These are phyloP conservation scores for Buceros bicornis DNA, from an alignment of 2,797 vertebrate genomes.

Conservation along the genomic window DNA sequence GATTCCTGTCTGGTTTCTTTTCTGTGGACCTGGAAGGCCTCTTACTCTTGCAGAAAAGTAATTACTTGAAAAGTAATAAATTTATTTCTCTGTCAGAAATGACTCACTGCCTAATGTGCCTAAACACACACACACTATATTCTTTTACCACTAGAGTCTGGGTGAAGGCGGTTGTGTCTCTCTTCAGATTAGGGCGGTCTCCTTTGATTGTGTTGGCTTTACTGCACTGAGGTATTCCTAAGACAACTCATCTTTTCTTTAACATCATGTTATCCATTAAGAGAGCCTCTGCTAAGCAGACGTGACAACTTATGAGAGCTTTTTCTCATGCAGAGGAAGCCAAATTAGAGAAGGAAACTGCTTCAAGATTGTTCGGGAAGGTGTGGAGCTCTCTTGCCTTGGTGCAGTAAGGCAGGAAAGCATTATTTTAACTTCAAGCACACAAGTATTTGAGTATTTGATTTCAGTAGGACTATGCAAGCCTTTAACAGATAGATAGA, in stretches of 20 bases:
- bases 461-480: not conserved
- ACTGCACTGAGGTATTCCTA: not conserved
- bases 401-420: not conserved
- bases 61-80: not conserved
- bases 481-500: not conserved
- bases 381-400: not conserved
- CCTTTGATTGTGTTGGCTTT: constrained; percentile 25
- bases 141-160: not conserved
- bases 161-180: not conserved
- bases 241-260: constrained; percentile 4
- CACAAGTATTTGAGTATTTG: not conserved
- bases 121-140: not conserved
- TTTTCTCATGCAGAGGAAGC: not conserved
- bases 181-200: not conserved
- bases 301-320: not conserved
- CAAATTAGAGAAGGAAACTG: not conserved
- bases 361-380: not conserved
- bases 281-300: not conserved
- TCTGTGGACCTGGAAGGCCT: not conserved
- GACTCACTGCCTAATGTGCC: not conserved
- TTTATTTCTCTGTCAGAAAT: constrained; percentile 10
- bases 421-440: not conserved
- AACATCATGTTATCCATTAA: not conserved
- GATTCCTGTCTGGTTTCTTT: not conserved
- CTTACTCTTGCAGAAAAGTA: not conserved